Percentiles rank a stretch among this genome's conserved stretches.
Conservation (phyloP, 2,797 vertebrate genomes). For the Ptychadena robeensis region DNA sequence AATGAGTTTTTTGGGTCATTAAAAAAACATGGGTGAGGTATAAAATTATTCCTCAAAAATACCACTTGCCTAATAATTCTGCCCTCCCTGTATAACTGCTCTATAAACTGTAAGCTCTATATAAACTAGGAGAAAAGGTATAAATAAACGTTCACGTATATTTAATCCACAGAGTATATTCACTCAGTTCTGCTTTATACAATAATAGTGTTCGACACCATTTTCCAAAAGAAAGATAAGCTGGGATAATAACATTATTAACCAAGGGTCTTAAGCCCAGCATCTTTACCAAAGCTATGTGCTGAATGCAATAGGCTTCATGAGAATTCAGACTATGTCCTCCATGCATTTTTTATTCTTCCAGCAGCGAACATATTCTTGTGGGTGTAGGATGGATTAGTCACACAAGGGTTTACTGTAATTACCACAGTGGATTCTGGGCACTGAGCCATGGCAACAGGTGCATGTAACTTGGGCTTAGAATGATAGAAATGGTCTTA, state of each 20-base stretch:
- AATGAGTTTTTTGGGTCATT: too few species aligned
- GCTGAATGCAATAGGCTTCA: background rate
- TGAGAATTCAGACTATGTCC: slow-evolving; percentile 20
- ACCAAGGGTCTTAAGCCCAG: background rate
- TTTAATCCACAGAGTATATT: background rate
- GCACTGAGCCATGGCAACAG: slow-evolving; percentile 69
- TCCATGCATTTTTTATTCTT: slow-evolving; percentile 40
- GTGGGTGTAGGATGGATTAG: slow-evolving; percentile 70
- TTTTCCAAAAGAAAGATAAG: slow-evolving; percentile 5
- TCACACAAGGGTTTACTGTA: slow-evolving; percentile 67
- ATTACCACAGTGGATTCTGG: slow-evolving; percentile 66
- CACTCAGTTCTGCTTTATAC: background rate
- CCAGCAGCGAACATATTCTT: slow-evolving; percentile 45
- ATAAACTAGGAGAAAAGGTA: background rate
- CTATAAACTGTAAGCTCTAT: background rate
- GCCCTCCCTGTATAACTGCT: background rate
- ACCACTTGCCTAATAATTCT: too few species aligned
- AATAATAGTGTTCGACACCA: background rate
- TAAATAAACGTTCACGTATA: background rate
- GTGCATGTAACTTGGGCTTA: slow-evolving; percentile 68
- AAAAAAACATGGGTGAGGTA: too few species aligned
- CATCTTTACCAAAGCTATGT: background rate
- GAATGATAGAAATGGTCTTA: slow-evolving; percentile 56
- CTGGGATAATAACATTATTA: background rate
- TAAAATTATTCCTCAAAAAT: too few species aligned